These are phyloP conservation scores for Arion vulgaris DNA, from an alignment of 1,140 invertebrate species.

Conservation along the genomic window DNA sequence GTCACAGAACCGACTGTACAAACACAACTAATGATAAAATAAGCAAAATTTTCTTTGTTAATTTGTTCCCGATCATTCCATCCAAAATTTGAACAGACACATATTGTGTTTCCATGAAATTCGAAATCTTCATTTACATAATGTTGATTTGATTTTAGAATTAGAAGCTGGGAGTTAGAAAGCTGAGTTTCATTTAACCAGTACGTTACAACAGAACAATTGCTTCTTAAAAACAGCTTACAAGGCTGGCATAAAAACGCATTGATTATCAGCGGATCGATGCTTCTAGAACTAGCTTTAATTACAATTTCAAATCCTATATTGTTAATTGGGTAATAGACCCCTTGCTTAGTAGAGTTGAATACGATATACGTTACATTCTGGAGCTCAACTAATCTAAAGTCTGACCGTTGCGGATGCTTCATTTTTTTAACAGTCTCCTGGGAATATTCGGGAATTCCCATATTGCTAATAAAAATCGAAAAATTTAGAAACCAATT, in stretches of 20 bases:
- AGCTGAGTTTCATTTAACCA: not conserved
- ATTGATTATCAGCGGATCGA: not conserved
- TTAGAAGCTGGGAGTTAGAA: not conserved
- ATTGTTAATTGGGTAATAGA: not conserved
- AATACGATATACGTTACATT: not conserved
- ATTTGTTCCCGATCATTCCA: not conserved
- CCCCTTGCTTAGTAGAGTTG: not conserved
- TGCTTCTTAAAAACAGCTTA: not conserved
- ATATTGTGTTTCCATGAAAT: not conserved
- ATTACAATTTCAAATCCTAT: not conserved
- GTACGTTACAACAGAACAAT: slow-evolving; percentile 6
- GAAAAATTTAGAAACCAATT: no score
- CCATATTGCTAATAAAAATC: no score
- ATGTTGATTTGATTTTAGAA: not conserved
- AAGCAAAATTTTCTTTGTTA: not conserved
- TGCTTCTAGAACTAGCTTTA: not conserved
- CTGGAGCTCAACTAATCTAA: not conserved
- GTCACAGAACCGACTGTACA: not conserved
- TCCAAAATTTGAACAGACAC: not conserved
- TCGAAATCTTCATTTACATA: not conserved
- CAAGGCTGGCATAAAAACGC: not conserved
- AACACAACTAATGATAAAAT: not conserved
- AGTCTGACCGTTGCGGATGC: not conserved
- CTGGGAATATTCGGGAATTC: no score
- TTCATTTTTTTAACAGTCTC: no score